Conservation (phyloP, 2,888 invertebrate genomes). For the Scaptomyza flava region DNA sequence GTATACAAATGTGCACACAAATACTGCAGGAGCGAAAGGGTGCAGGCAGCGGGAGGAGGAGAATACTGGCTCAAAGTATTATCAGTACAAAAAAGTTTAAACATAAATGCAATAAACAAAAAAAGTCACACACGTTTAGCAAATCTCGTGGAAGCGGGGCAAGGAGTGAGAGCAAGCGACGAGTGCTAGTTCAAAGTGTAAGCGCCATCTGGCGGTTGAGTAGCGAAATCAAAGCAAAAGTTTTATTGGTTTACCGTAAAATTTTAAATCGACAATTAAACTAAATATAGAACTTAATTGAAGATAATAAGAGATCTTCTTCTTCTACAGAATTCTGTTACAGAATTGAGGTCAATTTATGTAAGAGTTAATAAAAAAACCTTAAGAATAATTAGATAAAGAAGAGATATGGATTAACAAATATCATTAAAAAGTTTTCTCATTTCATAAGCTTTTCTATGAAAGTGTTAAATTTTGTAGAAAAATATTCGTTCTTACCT, state of each 20-base stretch:
- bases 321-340: too few species aligned
- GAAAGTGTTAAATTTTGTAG: too few species aligned
- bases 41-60: too few species aligned
- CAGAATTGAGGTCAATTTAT: too few species aligned
- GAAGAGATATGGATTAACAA: too few species aligned
- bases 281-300: slow-evolving; percentile 3
- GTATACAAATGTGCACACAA: slow-evolving; percentile 61
- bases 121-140: slow-evolving; percentile 19
- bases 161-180: background rate
- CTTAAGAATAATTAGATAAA: too few species aligned
- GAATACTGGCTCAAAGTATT: slow-evolving; percentile 54
- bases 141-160: slow-evolving; percentile 16
- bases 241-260: slow-evolving; percentile 17
- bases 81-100: slow-evolving; percentile 52
- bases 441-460: too few species aligned
- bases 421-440: too few species aligned
- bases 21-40: slow-evolving; percentile 6
- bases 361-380: too few species aligned
- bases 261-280: slow-evolving; percentile 15
- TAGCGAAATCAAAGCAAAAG: slow-evolving; percentile 3
- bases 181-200: background rate
- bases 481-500: background rate
- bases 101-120: slow-evolving; percentile 51
- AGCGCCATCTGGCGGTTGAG: slow-evolving; percentile 46
- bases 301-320: too few species aligned